phyloP scores from a whole-genome alignment of 2,888 invertebrate genomes.

The Hydroisotoma schaefferi region DNA sequence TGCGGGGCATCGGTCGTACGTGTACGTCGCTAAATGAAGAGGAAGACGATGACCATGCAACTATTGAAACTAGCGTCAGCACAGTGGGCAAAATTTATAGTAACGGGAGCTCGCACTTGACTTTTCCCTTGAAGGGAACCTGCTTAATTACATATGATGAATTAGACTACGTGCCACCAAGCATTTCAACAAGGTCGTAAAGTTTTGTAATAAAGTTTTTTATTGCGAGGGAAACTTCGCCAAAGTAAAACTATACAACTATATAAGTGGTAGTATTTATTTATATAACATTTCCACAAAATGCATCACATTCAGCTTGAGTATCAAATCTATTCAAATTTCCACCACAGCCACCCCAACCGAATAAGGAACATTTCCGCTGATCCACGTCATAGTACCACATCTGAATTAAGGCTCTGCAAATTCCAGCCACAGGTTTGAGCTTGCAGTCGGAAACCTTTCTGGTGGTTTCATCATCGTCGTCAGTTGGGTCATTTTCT shows the following conservation, averaged over 20 bases:
- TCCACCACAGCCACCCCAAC: conserved; percentile 16
- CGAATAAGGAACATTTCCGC: conserved; percentile 2
- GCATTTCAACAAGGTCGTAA: no score
- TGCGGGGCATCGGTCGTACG: background rate
- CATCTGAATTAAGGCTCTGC: conserved; percentile 18
- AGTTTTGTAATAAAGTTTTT: background rate
- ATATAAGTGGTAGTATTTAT: background rate
- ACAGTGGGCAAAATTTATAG: background rate
- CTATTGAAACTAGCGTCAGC: background rate
- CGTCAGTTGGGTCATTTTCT: background rate
- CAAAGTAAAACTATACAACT: no score
- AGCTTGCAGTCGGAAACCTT: conserved; percentile 4
- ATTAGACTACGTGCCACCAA: no score
- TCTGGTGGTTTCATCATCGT: background rate
- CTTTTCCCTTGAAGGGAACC: background rate
- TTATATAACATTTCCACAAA: background rate
- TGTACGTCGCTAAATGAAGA: background rate
- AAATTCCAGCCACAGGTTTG: background rate
- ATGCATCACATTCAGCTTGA: conserved; percentile 8
- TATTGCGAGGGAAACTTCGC: no score
- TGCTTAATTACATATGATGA: background rate
- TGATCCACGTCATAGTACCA: conserved; percentile 8
- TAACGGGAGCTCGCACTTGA: background rate
- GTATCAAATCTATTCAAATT: conserved; percentile 14
- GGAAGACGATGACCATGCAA: background rate